Evolutionary conservation across 2,888 invertebrate species (phyloP).

Genomic region (Pogonocherus hispidulus): DNA sequence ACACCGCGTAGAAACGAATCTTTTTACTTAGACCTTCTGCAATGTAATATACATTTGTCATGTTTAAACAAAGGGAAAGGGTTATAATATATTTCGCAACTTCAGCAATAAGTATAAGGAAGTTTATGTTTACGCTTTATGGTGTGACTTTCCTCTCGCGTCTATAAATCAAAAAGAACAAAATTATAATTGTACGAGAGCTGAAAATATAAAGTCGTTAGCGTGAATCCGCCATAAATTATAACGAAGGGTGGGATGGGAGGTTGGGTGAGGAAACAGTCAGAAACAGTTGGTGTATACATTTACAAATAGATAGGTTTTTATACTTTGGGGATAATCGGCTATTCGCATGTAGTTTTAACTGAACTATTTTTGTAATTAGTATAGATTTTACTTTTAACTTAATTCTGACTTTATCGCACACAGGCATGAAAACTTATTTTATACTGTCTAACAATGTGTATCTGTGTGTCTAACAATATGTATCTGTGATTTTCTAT

Average conservation of each 20-base stretch:
- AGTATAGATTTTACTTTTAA: no score
- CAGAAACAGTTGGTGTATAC: not conserved
- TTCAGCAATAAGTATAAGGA: slow-evolving; percentile 4
- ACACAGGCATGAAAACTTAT: no score
- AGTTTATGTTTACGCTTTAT: not conserved
- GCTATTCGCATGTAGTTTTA: not conserved
- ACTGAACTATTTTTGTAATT: no score
- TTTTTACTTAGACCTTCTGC: not conserved
- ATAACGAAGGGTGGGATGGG: not conserved
- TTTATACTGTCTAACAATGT: no score
- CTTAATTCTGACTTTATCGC: no score
- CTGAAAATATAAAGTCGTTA: slow-evolving; percentile 6
- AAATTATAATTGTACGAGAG: not conserved
- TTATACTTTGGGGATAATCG: not conserved
- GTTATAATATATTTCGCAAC: not conserved
- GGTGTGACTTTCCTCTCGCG: not conserved
- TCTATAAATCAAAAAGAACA: slow-evolving; percentile 1
- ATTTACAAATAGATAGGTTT: not conserved
- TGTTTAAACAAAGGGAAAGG: not conserved
- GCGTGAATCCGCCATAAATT: not conserved
- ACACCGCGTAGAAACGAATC: not conserved
- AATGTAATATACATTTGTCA: not conserved
- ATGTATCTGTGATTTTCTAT: no score
- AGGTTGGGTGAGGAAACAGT: not conserved
- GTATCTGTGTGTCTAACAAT: no score